Conservation (phyloP, 1,140 invertebrate genomes). For the Aphidius ervi region DNA sequence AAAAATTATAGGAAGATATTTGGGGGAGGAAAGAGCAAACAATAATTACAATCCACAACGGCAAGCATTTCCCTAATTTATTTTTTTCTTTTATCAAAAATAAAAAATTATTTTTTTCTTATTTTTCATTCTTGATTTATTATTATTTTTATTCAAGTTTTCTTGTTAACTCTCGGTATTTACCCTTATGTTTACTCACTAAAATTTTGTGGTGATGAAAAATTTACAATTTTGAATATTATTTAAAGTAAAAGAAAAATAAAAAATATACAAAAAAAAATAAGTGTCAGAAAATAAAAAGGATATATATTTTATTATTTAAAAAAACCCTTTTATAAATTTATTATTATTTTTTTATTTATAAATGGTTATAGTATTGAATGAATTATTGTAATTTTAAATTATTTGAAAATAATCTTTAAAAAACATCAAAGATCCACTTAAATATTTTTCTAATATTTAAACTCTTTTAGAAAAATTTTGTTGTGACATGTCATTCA, state of each 20-base stretch:
- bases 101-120: no score
- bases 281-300: no score
- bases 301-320: no score
- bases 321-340: constrained; percentile 5
- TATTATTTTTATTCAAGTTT: constrained; percentile 7
- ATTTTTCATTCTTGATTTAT: no score
- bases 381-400: constrained; percentile 7
- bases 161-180: constrained; percentile 14
- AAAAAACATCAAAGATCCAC: constrained; percentile 41
- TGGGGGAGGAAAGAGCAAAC: constrained; percentile 11
- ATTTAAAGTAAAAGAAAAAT: no score
- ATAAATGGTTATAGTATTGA: constrained; percentile 1
- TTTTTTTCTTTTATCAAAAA: constrained; percentile 5
- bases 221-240: no score
- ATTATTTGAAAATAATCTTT: constrained; percentile 33
- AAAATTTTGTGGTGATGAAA: not conserved
- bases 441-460: constrained; percentile 46
- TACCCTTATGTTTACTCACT: constrained; percentile 7
- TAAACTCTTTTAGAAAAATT: constrained; percentile 7
- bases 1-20: constrained; percentile 6
- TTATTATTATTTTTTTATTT: constrained; percentile 6
- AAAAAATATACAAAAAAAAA: no score
- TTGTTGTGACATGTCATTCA: constrained; percentile 39
- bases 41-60: constrained; percentile 18
- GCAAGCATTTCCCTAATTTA: constrained; percentile 16